These are phyloP conservation scores for Halocaridina rubra DNA, from an alignment of 2,888 invertebrate species.

Conservation along the genomic window DNA sequence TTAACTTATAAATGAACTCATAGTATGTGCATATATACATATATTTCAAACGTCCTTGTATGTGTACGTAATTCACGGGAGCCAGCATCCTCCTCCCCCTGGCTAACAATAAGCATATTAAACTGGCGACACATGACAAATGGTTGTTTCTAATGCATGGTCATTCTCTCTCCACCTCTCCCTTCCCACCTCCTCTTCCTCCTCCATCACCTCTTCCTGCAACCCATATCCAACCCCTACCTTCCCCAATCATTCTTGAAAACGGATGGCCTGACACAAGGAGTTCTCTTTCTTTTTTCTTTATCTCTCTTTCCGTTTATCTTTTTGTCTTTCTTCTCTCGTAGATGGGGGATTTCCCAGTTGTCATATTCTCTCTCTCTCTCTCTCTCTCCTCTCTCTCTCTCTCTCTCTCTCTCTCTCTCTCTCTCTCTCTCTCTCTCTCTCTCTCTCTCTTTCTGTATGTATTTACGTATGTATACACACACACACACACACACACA, in stretches of 20 bases:
- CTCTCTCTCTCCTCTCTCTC: neutral
- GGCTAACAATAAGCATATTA: slow-evolving; percentile 43
- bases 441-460: neutral
- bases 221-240: too few relatives aligned
- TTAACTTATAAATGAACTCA: too few relatives aligned
- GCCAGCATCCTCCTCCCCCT: neutral
- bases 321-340: neutral
- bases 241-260: too few relatives aligned
- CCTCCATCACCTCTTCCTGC: neutral
- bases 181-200: neutral
- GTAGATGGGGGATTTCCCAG: too few relatives aligned
- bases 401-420: neutral
- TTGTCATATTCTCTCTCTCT: neutral
- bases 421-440: neutral
- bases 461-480: too few relatives aligned
- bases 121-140: slow-evolving; percentile 33
- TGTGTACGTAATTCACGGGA: neutral
- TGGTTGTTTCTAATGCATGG: slow-evolving; percentile 36
- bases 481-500: too few relatives aligned
- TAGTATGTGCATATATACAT: too few relatives aligned
- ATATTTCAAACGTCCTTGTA: too few relatives aligned
- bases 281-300: too few relatives aligned
- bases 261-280: too few relatives aligned
- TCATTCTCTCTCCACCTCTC: neutral
- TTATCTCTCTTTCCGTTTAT: too few relatives aligned